Base-by-base conservation (phyloP, 2,888 invertebrate genomes). In the Ophioninae sp. region DNA sequence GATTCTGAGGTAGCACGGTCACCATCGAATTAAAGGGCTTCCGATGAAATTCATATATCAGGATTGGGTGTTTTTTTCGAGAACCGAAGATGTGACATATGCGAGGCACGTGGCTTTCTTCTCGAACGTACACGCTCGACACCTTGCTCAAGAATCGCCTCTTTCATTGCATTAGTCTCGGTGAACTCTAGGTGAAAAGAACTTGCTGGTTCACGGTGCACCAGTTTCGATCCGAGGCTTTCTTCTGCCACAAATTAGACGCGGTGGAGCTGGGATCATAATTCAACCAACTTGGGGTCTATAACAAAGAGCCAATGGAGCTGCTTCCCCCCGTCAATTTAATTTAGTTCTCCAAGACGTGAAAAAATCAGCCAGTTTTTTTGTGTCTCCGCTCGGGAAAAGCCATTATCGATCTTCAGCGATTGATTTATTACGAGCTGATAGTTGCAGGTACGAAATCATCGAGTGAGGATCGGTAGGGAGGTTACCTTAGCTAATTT, bases 71-170 rank as follows among this genome's bases (percentile, higher is more conserved):
- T 39, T 44, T 21, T 37, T 20, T 20, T 10, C 59, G 23, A n/a
- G 20, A 69, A 67, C 37, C 39, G 59, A 69, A n/a, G 61, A 78
- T 77, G 70, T 75, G 82, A 85, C 82, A 84, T 85, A 65, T 81
- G 85, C 68, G 67, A 72, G 70, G 82, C 84, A 84, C 82, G 84
- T 84, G 84, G 79, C 82, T 82, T 81, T 81, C 57, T 77, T 73
- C 59, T 59, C 65, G 8, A 72, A 56, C 41, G 44, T 64, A 77
- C 67, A 73, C 75, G n/a, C 79, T 68, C 79, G 68, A 67, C 77
- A 83, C 83, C 80, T 83, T 80, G 77, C 80, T 70, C 68, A 57
- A 69, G 76, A 68, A 56, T 37, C 57, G 59, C 37, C 82, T 67
- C 50, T 77, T 80, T 80, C 65, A 81, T 81, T 70, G 70, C 72